These are phyloP conservation scores for Chrysomela aeneicollis DNA, from an alignment of 2,888 invertebrate genomes.

Conservation along the genomic window DNA sequence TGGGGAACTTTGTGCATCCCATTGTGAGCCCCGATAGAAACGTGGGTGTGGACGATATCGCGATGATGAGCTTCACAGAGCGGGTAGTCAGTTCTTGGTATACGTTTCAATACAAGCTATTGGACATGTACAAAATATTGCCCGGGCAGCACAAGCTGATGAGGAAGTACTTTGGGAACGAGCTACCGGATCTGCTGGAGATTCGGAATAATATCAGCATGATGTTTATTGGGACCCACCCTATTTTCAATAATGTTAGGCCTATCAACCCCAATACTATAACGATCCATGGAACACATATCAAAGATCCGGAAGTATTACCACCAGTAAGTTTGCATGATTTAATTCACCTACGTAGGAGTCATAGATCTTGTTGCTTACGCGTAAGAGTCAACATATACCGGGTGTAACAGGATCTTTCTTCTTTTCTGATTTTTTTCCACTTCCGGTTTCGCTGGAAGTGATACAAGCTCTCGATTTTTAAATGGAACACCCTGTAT, in stretches of 20 bases:
- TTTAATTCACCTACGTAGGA: no score
- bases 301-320: constrained; percentile 43
- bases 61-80: constrained; percentile 48
- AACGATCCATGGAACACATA: constrained; percentile 51
- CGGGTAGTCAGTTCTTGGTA: constrained; percentile 45
- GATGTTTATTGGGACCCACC: constrained; percentile 54
- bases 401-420: no score
- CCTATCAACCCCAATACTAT: constrained; percentile 54
- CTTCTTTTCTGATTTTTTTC: no score
- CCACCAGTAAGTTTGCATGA: constrained; percentile 45
- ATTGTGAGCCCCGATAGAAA: constrained; percentile 53
- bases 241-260: constrained; percentile 51
- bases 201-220: constrained; percentile 51
- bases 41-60: constrained; percentile 42
- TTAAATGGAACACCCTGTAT: no score
- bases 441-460: no score
- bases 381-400: no score
- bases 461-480: no score
- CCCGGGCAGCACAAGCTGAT: constrained; percentile 37
- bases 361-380: no score
- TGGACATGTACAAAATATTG: constrained; percentile 21
- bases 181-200: constrained; percentile 46
- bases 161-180: constrained; percentile 51
- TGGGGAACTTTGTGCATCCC: constrained; percentile 55
- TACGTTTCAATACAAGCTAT: constrained; percentile 18